Conservation (phyloP, 2,113 vertebrate species). For the Colius striatus region DNA sequence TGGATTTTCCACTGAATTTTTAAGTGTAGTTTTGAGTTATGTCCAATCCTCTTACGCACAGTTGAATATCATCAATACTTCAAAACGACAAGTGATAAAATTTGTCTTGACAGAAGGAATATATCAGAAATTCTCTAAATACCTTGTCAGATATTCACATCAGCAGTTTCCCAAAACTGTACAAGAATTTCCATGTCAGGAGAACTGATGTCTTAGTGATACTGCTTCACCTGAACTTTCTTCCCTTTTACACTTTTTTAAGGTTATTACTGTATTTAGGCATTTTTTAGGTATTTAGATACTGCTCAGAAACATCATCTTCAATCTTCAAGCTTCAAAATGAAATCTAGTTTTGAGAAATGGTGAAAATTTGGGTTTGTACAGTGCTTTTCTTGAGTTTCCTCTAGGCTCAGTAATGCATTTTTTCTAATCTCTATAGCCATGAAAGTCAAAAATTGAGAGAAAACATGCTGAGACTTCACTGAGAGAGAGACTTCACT, state of each 20-base stretch:
- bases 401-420: neutral
- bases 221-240: neutral
- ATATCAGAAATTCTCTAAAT: neutral
- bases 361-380: neutral
- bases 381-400: neutral
- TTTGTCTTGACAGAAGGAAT: neutral
- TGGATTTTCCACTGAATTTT: neutral
- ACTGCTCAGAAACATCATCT: neutral
- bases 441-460: neutral
- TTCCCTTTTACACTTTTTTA: neutral
- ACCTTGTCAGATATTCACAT: neutral
- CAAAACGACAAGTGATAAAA: neutral
- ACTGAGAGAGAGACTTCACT: neutral
- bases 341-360: neutral
- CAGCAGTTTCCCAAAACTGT: neutral
- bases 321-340: neutral
- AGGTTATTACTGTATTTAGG: neutral
- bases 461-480: neutral
- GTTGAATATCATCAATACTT: neutral
- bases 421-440: neutral
- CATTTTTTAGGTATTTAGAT: neutral
- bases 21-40: neutral
- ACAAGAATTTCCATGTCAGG: neutral
- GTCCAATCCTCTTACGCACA: neutral
- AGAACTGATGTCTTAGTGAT: neutral